Percentiles rank a stretch among this genome's conserved stretches.
Evolutionary conservation across 2,113 vertebrate species (phyloP).

Genomic region (Aphyosemion australe): DNA sequence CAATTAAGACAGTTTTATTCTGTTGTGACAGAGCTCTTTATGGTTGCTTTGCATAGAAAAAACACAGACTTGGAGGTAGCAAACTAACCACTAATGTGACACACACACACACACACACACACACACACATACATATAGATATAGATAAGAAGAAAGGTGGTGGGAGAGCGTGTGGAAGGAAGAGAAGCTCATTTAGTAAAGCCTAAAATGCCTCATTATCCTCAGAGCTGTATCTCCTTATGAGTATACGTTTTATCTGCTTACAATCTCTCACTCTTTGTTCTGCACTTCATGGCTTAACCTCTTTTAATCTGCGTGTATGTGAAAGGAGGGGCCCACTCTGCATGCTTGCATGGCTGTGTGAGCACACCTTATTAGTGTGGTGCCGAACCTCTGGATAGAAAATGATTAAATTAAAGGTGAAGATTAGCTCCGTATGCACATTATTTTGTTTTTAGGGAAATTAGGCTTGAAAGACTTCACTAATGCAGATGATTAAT

Average conservation of each 20-base stretch:
- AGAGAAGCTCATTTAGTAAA: slow-evolving; percentile 21
- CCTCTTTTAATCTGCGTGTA: slow-evolving; percentile 62
- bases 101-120: too few species aligned
- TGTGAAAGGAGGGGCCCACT: slow-evolving; percentile 49
- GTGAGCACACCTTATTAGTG: slow-evolving; percentile 66
- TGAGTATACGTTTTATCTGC: slow-evolving; percentile 66
- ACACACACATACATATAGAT: too few species aligned
- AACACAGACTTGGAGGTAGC: not conserved
- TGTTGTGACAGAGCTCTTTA: not conserved
- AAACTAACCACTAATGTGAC: not conserved
- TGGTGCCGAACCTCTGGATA: slow-evolving; percentile 46
- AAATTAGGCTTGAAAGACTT: slow-evolving; percentile 69
- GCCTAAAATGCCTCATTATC: slow-evolving; percentile 63
- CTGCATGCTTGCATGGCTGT: slow-evolving; percentile 33
- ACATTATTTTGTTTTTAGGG: slow-evolving; percentile 67
- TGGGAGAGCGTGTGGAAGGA: slow-evolving; percentile 17
- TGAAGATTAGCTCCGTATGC: slow-evolving; percentile 66
- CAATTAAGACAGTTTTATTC: slow-evolving; percentile 14
- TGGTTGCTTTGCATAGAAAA: slow-evolving; percentile 2
- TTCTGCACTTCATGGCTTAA: slow-evolving; percentile 63
- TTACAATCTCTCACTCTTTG: slow-evolving; percentile 69
- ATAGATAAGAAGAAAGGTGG: slow-evolving; percentile 30
- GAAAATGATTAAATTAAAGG: slow-evolving; percentile 69
- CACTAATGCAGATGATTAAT: slow-evolving; percentile 72
- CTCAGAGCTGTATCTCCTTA: slow-evolving; percentile 57